Conservation (phyloP, 2,113 vertebrate genomes). For the Carollia perspicillata region DNA sequence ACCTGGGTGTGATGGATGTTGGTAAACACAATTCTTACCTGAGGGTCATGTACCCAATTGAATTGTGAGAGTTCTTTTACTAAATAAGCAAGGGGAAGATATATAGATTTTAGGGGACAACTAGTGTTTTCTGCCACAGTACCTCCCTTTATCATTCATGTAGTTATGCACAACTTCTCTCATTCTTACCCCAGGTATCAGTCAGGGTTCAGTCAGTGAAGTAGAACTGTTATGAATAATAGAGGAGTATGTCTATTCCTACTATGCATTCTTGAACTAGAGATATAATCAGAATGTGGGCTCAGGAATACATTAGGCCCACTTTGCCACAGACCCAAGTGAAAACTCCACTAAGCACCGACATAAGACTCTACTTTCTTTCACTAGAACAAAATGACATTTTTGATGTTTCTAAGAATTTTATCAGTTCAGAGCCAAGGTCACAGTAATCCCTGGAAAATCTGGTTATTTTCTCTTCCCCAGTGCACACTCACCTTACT, state of each 20-base stretch:
- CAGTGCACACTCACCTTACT: background rate
- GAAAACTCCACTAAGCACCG: background rate
- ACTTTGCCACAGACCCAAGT: background rate
- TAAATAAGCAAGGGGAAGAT: background rate
- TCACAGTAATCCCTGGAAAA: background rate
- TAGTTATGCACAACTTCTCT: background rate
- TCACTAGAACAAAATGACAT: background rate
- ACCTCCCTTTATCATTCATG: background rate
- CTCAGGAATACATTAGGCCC: background rate
- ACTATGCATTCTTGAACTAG: background rate
- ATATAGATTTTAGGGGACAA: background rate
- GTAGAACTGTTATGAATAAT: background rate
- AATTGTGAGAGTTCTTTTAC: background rate
- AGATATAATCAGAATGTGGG: background rate
- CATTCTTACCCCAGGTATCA: background rate
- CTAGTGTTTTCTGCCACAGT: background rate
- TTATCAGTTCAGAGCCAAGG: background rate
- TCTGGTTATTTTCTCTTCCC: background rate
- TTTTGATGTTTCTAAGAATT: background rate
- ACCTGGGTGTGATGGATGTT: background rate
- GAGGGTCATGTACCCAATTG: background rate
- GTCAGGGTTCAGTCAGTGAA: background rate
- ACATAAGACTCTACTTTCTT: background rate
- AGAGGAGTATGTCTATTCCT: background rate
- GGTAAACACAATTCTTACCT: background rate